Conservation (phyloP, 2,113 vertebrate species). For the Tachysurus fulvidraco region DNA sequence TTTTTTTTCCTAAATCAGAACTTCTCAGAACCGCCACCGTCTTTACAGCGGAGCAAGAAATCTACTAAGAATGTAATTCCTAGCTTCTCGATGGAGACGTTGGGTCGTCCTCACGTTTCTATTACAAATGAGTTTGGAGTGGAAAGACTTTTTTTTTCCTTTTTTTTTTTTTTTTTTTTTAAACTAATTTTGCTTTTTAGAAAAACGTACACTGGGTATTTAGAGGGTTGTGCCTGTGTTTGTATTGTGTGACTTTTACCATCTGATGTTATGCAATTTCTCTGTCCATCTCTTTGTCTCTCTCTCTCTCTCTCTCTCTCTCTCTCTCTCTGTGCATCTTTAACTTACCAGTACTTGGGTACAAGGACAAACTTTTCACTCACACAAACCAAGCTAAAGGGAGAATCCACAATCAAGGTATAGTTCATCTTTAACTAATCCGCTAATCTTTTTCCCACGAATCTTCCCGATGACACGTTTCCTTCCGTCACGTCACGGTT, state of each 20-base stretch:
- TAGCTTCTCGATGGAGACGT: neutral
- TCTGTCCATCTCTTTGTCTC: slow-evolving; percentile 60
- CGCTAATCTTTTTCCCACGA: slow-evolving; percentile 1
- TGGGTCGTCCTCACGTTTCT: neutral
- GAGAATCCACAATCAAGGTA: slow-evolving; percentile 89
- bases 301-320: slow-evolving; percentile 57
- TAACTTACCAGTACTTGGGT: slow-evolving; percentile 87
- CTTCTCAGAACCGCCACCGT: too few species aligned
- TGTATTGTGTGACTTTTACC: slow-evolving; percentile 44
- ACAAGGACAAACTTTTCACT: slow-evolving; percentile 95
- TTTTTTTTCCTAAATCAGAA: too few species aligned
- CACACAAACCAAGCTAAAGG: slow-evolving; percentile 89
- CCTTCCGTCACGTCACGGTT: neutral
- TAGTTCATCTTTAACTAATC: slow-evolving; percentile 53
- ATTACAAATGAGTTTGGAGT: neutral
- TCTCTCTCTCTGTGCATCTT: slow-evolving; percentile 68
- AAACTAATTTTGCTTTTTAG: neutral
- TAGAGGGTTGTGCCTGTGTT: slow-evolving; percentile 16
- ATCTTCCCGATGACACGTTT: neutral
- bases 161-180: neutral
- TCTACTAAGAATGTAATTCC: neutral
- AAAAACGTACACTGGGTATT: neutral
- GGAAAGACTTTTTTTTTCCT: neutral
- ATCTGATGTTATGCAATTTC: slow-evolving; percentile 61
- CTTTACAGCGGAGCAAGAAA: neutral